Percentiles rank a stretch among this genome's conserved stretches.
These are phyloP conservation scores for Yponomeuta sedellus DNA, from an alignment of 2,888 invertebrate species.

Conservation along the genomic window DNA sequence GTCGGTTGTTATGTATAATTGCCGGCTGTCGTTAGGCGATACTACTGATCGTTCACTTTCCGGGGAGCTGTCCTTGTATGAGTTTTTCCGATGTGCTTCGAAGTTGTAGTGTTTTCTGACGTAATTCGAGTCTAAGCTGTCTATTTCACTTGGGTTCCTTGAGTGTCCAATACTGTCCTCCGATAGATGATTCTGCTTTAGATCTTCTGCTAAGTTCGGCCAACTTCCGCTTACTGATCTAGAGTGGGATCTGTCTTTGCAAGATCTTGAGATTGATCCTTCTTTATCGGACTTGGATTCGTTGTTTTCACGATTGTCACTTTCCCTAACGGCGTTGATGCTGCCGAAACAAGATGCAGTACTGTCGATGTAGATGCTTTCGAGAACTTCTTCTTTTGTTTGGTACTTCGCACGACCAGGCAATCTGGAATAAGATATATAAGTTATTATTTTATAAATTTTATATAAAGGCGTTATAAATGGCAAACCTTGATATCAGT, in stretches of 20 bases:
- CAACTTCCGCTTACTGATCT: conserved; percentile 66
- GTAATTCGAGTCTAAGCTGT: conserved; percentile 77
- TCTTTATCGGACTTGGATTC: conserved; percentile 55
- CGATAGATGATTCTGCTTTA: conserved; percentile 59
- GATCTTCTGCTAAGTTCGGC: conserved; percentile 66
- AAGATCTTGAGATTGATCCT: conserved; percentile 40
- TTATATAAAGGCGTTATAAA: neutral
- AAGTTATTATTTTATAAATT: neutral
- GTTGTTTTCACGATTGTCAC: conserved; percentile 38
- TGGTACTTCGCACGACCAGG: conserved; percentile 68
- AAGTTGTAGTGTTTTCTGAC: conserved; percentile 75
- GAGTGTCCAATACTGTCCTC: conserved; percentile 70
- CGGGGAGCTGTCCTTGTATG: conserved; percentile 65
- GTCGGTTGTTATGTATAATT: conserved; percentile 58
- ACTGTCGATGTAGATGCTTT: conserved; percentile 70
- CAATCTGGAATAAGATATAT: conserved; percentile 50
- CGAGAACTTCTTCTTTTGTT: conserved; percentile 70
- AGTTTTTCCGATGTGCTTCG: conserved; percentile 58
- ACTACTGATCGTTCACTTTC: conserved; percentile 58
- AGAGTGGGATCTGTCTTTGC: conserved; percentile 54
- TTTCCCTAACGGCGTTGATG: conserved; percentile 61
- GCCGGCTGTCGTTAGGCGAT: conserved; percentile 54
- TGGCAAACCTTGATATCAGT: too few species aligned
- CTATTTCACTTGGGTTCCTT: conserved; percentile 73
- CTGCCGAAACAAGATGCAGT: conserved; percentile 71